Conservation (phyloP, 2,113 vertebrate species). For the Numida meleagris region DNA sequence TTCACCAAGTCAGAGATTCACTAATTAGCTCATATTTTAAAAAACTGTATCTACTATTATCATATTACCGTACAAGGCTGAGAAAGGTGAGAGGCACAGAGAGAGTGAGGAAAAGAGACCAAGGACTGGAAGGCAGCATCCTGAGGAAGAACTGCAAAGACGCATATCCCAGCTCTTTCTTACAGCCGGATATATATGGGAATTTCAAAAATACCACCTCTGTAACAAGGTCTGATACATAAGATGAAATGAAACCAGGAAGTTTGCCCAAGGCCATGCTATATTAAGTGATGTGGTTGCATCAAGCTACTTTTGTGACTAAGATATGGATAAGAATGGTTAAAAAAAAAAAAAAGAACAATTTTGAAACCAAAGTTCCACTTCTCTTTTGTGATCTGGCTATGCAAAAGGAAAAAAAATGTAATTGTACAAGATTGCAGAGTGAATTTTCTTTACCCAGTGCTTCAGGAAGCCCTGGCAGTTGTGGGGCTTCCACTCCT, state of each 20-base stretch:
- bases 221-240: background rate
- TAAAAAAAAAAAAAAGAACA: background rate
- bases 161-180: background rate
- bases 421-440: background rate
- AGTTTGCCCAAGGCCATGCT: background rate
- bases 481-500: background rate
- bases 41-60: background rate
- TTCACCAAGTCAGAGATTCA: background rate
- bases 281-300: background rate
- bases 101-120: background rate
- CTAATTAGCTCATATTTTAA: background rate
- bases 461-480: background rate
- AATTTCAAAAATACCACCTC: background rate
- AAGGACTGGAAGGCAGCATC: background rate
- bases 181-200: background rate
- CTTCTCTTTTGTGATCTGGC: background rate
- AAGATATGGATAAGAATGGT: background rate
- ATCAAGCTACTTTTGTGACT: fast-evolving
- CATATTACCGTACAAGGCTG: background rate
- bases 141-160: background rate
- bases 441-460: background rate
- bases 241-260: background rate
- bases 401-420: background rate
- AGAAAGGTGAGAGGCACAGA: background rate
- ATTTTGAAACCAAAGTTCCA: background rate